Evolutionary conservation across 1,140 invertebrate species (phyloP).

Genomic region (Orussus abietinus): DNA sequence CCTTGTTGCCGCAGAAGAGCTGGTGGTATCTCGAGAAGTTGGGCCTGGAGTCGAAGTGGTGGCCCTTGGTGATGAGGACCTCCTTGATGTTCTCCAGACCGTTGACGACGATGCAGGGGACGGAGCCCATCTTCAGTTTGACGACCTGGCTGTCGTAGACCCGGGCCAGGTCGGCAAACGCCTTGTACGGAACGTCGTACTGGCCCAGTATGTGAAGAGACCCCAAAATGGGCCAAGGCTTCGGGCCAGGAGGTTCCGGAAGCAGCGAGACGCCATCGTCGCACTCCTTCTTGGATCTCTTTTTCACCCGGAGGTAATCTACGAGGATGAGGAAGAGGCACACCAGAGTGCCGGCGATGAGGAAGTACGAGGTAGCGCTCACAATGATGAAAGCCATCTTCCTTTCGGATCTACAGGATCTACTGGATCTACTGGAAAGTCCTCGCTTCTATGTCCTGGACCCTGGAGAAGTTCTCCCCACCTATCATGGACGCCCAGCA

Average conservation of each 20-base stretch:
- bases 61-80: constrained; percentile 59
- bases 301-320: no score
- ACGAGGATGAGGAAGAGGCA: constrained; percentile 29
- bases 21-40: constrained; percentile 62
- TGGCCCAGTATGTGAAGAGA: constrained; percentile 58
- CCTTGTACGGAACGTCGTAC: constrained; percentile 63
- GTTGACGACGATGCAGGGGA: constrained; percentile 63
- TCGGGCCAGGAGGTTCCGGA: constrained; percentile 56
- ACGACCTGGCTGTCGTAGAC: constrained; percentile 57
- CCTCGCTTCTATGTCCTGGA: no score
- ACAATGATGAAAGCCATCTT: constrained; percentile 22
- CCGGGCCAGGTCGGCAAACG: constrained; percentile 56
- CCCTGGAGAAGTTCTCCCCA: no score
- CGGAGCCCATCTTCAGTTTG: constrained; percentile 58
- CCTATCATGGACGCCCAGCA: no score
- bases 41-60: constrained; percentile 64
- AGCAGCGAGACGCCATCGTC: constrained; percentile 20
- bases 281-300: constrained; percentile 19
- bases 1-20: constrained; percentile 63
- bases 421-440: no score
- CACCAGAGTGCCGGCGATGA: constrained; percentile 26
- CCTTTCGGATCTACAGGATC: no score
- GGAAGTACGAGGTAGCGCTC: constrained; percentile 34
- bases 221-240: constrained; percentile 59
- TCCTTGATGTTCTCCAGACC: constrained; percentile 62